Base-by-base conservation (phyloP, 2,113 vertebrate genomes). In the Anoura caudifer region DNA sequence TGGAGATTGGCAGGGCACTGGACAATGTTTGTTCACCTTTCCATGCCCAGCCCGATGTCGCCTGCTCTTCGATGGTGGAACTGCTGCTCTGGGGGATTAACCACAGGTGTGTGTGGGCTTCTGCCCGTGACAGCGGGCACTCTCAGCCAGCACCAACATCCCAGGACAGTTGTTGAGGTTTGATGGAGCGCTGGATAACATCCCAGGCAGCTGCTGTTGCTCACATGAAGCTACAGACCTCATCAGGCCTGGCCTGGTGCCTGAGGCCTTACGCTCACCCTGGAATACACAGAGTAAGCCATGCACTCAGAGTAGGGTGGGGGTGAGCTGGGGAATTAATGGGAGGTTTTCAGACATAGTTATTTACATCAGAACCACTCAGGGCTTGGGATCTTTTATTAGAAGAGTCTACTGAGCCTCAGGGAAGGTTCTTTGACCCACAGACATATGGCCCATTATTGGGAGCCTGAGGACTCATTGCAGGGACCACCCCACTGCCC, bases 141-240 rank as follows among this genome's bases (percentile, higher is more conserved):
- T 65, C 61, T 61, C 81, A 82, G 96, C 87, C 90, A 95, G 90
- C 85, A 65, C 26, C 54, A 86, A 63, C 26, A 38, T 97, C 96
- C 97, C 94, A 94, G 56, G 96, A 87, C 87, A 96, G 97, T 95
- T 93, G 96, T 95, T 95, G 87, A 91, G 95, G 54, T 90, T 94
- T 97, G 91, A 96, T 96, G 90, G 80, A 95, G 90, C 54, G 0
- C 15, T 97, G 97, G 97, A 95, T 91, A 85, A 82, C 86, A 73
- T 97, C 96, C 97, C 95, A 82, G 87, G 91, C 97, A 98, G 97
- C 97, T 97, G 97, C 61, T 87, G 65, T 24, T 89, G 93, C 91
- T 97, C 80, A 17, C 56, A 92, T 94, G 93, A 96, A 96, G 96
- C 91, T 91, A 26, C 84, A 97, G 89, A 87, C 86, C 82, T 96